A percentile compares a stretch with the other conserved stretches of the same genome.
These are phyloP conservation scores for Takifugu flavidus DNA, from an alignment of 2,113 vertebrate genomes.

Conservation along the genomic window DNA sequence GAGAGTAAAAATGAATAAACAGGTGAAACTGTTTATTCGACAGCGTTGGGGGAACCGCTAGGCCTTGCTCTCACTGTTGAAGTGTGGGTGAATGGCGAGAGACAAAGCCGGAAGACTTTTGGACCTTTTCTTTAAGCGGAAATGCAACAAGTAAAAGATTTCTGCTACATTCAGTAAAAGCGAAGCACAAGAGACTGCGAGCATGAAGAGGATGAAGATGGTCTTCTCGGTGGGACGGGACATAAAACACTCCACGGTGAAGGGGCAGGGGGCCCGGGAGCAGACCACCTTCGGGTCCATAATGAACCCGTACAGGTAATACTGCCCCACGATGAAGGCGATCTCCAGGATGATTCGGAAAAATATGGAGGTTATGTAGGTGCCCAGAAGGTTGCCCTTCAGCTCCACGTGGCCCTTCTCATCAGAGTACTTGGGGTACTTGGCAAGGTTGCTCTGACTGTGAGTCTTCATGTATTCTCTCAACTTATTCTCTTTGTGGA, in stretches of 20 bases:
- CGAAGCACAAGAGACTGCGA: conserved; percentile 81
- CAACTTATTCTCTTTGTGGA: conserved; percentile 87
- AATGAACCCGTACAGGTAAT: conserved; percentile 89
- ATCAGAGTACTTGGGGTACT: conserved; percentile 73
- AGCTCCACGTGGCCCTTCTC: conserved; percentile 82
- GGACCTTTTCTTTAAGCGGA: conserved; percentile 10
- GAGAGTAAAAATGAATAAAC: too few relatives aligned
- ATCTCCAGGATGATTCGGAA: conserved; percentile 88
- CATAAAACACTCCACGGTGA: conserved; percentile 94
- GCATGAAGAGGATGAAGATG: conserved; percentile 88
- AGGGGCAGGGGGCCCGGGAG: conserved; percentile 85
- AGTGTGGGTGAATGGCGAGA: conserved; percentile 21
- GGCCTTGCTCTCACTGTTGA: conserved; percentile 3
- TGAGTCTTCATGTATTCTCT: conserved; percentile 60
- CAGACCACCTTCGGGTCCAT: conserved; percentile 84
- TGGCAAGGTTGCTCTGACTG: conserved; percentile 24
- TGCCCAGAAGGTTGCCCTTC: conserved; percentile 84
- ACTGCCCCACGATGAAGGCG: conserved; percentile 90
- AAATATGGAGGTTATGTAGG: conserved; percentile 86
- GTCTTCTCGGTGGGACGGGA: conserved; percentile 96
- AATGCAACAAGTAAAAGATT: conserved; percentile 83
- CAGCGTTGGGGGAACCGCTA: too few relatives aligned
- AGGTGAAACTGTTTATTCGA: too few relatives aligned
- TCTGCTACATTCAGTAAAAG: conserved; percentile 88
- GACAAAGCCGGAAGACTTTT: neutral